phyloP scores from a whole-genome alignment of 53 echinoderm and acorn worm species.

The Arbacia lixula region DNA sequence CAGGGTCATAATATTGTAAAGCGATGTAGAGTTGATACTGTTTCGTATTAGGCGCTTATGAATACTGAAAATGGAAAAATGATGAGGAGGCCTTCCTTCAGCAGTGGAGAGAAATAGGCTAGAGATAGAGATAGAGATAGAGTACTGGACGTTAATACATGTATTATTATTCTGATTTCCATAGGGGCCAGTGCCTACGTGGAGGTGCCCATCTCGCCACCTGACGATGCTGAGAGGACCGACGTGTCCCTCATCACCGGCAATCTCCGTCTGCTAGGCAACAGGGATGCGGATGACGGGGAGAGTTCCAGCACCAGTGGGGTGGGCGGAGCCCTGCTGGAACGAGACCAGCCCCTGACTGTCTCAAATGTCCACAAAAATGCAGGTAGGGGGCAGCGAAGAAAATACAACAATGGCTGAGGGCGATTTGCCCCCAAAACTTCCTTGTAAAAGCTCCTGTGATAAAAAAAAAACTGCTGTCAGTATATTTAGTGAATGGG shows the following conservation, averaged over 20 bases:
- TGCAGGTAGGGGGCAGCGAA: slow-evolving; percentile 78
- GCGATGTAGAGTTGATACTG: no score
- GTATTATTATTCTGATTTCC: background rate
- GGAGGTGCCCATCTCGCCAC: slow-evolving; percentile 51
- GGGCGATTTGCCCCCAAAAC: no score
- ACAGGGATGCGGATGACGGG: slow-evolving; percentile 54
- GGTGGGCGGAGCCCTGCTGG: slow-evolving; percentile 63
- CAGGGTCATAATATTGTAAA: no score
- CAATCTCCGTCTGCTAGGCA: slow-evolving; percentile 62
- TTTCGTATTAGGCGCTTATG: no score
- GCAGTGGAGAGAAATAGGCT: background rate
- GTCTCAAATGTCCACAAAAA: slow-evolving; percentile 71
- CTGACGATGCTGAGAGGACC: slow-evolving; percentile 21
- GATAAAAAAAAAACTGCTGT: no score
- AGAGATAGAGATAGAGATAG: background rate
- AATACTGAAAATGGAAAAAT: no score
- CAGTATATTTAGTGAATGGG: no score
- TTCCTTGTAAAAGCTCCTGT: no score
- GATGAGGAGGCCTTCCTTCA: no score
- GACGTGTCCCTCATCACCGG: slow-evolving; percentile 92
- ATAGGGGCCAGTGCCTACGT: slow-evolving; percentile 81
- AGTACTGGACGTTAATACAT: background rate
- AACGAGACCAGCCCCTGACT: slow-evolving; percentile 67
- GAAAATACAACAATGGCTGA: no score
- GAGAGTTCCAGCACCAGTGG: background rate